Conservation (phyloP, 2,113 vertebrate species). For the Nothobranchius furzeri region DNA sequence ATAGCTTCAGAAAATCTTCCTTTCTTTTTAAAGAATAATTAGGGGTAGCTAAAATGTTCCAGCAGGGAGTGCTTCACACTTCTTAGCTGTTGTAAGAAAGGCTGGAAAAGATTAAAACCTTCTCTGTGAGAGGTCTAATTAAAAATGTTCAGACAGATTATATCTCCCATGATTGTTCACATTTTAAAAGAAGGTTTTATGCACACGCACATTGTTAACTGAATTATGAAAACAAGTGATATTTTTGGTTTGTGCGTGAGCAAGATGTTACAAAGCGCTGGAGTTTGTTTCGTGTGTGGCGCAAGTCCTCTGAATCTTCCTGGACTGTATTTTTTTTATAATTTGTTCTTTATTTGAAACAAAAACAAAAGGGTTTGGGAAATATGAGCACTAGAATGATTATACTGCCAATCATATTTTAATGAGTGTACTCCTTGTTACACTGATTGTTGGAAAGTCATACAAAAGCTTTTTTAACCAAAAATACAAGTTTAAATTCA, state of each 20-base stretch:
- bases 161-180: conserved; percentile 48
- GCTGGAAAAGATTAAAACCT: conserved; percentile 52
- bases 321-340: not conserved
- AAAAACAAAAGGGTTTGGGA: not conserved
- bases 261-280: not conserved
- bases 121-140: conserved; percentile 52
- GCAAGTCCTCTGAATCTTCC: not conserved
- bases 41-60: conserved; percentile 39
- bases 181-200: conserved; percentile 43
- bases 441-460: conserved; percentile 1
- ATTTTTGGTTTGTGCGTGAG: not conserved
- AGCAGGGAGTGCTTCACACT: conserved; percentile 34
- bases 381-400: not conserved
- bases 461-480: not conserved
- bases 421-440: not conserved
- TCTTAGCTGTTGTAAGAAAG: conserved; percentile 32
- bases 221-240: conserved; percentile 12
- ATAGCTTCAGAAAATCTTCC: conserved; percentile 41
- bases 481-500: not conserved
- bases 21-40: conserved; percentile 42
- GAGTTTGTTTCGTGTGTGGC: not conserved
- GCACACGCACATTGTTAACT: not conserved
- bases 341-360: not conserved
- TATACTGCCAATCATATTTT: conserved; percentile 15
- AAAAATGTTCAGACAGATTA: conserved; percentile 46